Evolutionary conservation across 1,140 invertebrate species (phyloP), one percentile per base, ranked within the genome.

Genomic region (Potamilus streckersoni): DNA sequence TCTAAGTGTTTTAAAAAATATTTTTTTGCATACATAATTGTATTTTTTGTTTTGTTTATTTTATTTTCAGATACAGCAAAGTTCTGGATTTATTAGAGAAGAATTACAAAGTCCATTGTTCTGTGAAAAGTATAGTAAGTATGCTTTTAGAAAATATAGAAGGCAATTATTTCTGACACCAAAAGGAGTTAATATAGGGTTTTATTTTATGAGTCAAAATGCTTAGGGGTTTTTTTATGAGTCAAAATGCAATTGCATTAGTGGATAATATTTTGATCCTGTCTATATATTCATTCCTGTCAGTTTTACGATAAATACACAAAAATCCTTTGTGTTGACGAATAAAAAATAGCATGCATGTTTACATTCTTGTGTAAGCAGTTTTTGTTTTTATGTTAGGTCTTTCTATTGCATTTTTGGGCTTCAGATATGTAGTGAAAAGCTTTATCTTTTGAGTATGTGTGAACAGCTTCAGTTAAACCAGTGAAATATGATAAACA

Each of bases 91-190:
- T 94, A 78, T 89, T 99, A 31, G 95, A 97, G 75, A 97, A 97
- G 88, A 99, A 99, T 92, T 99, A 97, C 84, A 94, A 92, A 90
- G 90, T 95, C 19, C 94, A 96, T 87, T 96, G 95, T 87, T 97
- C 96, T 80, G 82, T 98, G 59, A 93, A 95, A 79, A 96, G 97
- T 90, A 94, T 94, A 90, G 96, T 97, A 91, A 91, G 87, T 88
- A 71, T 66, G 49, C 16, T 64, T 55, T 74, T 64, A 74, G 81
- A 66, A 63, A 17, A 57, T 57, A 11, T 70, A 17, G 11, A 12
- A 59, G 19, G 19, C 12, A 17, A 58, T 8, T 70, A 16, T 55
- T 58, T n/a, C 15, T n/a, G 20, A 20, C 19, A 20, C 20, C n/a
- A 20, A 56, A n/a, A 71, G 57, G 23, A 38, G 17, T 17, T 15